Evolutionary conservation across 2,797 vertebrate species (phyloP).

Genomic region (Paratrypauchen microcephalus): DNA sequence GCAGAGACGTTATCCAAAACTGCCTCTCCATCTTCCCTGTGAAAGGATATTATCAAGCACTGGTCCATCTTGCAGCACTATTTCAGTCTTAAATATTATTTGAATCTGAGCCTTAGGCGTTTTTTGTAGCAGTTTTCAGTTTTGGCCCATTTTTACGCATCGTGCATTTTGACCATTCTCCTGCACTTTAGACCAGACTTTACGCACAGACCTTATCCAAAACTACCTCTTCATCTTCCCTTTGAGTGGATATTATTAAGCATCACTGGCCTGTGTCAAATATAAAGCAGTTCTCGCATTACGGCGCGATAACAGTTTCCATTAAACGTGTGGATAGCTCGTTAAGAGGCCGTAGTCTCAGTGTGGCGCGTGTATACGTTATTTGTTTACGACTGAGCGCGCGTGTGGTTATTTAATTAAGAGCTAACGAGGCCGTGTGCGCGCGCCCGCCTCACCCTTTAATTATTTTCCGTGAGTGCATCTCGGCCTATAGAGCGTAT

Average conservation of each 20-base stretch:
- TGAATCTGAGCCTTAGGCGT: not conserved
- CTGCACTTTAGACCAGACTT: too few relatives aligned
- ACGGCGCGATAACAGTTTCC: not conserved
- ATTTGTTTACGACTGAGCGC: slow-evolving; percentile 36
- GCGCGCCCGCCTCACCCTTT: slow-evolving; percentile 84
- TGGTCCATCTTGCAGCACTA: too few relatives aligned
- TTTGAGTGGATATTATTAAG: not conserved
- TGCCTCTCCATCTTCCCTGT: too few relatives aligned
- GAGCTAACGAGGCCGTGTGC: slow-evolving; percentile 78
- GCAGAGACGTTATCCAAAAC: not conserved
- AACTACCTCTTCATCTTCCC: not conserved
- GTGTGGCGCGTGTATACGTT: slow-evolving; percentile 7
- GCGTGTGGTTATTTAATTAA: slow-evolving; percentile 84
- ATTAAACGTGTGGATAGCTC: not conserved
- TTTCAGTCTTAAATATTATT: not conserved
- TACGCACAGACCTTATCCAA: not conserved
- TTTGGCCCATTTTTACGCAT: not conserved
- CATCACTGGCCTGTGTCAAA: not conserved
- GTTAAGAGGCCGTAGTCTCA: slow-evolving; percentile 5
- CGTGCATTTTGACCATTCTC: not conserved
- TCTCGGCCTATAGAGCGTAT: slow-evolving; percentile 76
- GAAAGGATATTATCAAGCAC: not conserved
- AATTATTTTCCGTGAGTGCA: slow-evolving; percentile 88
- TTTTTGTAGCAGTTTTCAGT: not conserved
- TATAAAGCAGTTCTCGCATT: not conserved